These are phyloP conservation scores for Caretta caretta DNA, from an alignment of 2,113 vertebrate genomes.

Conservation along the genomic window DNA sequence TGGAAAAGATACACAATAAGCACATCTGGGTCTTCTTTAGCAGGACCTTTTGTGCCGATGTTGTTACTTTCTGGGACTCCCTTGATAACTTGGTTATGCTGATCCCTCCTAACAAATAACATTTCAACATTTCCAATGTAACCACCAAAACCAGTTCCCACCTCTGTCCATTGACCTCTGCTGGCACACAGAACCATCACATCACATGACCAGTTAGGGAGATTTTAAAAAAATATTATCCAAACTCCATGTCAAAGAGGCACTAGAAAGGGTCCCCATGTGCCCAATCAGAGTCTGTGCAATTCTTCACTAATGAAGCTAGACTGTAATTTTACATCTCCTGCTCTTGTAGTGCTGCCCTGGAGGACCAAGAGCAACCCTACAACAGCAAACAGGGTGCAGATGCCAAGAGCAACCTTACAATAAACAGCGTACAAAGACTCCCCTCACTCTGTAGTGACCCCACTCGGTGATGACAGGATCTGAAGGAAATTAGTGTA, in stretches of 20 bases:
- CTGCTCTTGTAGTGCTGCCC: neutral
- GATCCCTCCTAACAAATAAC: neutral
- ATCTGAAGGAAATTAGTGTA: neutral
- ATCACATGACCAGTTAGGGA: neutral
- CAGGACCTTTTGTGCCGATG: neutral
- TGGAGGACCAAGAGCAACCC: neutral
- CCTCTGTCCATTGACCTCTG: neutral
- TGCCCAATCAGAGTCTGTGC: neutral
- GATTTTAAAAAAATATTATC: neutral
- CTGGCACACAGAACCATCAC: neutral
- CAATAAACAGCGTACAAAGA: neutral
- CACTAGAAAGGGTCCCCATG: neutral
- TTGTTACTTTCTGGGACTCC: neutral
- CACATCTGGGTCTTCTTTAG: neutral
- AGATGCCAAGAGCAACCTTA: too few relatives aligned
- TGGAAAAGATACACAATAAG: neutral
- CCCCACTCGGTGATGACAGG: neutral
- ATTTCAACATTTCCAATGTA: neutral
- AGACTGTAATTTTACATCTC: too few relatives aligned
- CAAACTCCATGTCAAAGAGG: neutral
- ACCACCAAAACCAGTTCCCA: neutral
- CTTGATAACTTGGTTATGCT: neutral
- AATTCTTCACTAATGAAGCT: neutral
- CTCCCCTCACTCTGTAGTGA: neutral
- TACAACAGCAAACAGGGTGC: neutral